These are phyloP conservation scores for Corythaeola cristata DNA, from an alignment of 2,113 vertebrate species.

Conservation along the genomic window DNA sequence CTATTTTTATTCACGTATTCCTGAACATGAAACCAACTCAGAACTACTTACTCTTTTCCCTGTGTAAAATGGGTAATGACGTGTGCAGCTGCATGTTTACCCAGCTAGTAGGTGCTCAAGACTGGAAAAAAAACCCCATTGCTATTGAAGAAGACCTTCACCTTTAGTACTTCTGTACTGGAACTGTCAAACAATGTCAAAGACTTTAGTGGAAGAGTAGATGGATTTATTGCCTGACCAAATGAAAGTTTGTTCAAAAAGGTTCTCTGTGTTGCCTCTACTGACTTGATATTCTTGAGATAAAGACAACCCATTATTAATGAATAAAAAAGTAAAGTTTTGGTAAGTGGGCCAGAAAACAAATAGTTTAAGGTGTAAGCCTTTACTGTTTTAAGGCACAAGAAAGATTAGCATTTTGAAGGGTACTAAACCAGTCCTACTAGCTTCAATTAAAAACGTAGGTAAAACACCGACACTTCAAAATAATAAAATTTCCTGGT, in stretches of 20 bases:
- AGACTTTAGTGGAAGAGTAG: background rate
- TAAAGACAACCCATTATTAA: background rate
- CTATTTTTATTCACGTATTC: background rate
- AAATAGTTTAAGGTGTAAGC: background rate
- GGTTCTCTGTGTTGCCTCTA: background rate
- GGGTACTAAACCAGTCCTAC: background rate
- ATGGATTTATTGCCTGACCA: background rate
- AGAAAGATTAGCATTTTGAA: background rate
- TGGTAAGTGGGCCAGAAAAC: background rate
- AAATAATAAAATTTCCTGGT: background rate
- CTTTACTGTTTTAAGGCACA: slow-evolving; percentile 24
- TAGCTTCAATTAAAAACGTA: background rate
- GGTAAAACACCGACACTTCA: background rate
- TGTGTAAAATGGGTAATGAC: background rate
- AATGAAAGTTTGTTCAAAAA: background rate
- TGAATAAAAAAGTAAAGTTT: background rate
- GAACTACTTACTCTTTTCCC: background rate
- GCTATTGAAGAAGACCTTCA: background rate
- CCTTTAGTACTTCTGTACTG: background rate
- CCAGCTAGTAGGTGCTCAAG: background rate
- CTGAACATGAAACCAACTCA: background rate
- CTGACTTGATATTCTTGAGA: background rate
- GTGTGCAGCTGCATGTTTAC: background rate
- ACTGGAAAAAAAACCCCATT: background rate
- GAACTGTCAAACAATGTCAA: background rate